phyloP scores from a whole-genome alignment of 2,113 vertebrate species.

The Puffinus mauretanicus region DNA sequence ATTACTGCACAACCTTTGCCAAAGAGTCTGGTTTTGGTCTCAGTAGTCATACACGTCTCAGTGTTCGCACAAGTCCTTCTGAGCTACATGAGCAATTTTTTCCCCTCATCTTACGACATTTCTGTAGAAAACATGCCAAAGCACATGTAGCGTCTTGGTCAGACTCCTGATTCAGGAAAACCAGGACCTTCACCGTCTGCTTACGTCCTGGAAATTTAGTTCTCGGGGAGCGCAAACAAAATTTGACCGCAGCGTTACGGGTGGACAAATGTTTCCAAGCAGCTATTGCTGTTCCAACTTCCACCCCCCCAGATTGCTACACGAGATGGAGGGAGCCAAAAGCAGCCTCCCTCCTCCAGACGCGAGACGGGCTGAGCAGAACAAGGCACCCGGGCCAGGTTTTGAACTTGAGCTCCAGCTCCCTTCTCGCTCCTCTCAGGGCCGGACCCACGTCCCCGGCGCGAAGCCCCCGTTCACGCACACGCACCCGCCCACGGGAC shows the following conservation, averaged over 20 bases:
- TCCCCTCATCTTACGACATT: conserved; percentile 25
- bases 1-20: background rate
- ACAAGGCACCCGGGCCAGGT: background rate
- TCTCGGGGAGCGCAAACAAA: background rate
- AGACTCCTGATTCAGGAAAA: background rate
- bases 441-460: background rate
- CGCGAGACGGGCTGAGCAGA: background rate
- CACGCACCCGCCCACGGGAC: background rate
- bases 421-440: background rate
- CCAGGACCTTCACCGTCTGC: background rate
- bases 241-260: background rate
- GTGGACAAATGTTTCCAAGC: background rate
- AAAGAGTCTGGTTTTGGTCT: conserved; percentile 31
- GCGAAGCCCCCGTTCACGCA: no score
- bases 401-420: background rate
- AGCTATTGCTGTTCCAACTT: background rate
- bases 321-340: background rate
- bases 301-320: background rate
- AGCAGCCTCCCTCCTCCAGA: background rate
- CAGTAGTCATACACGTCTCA: background rate
- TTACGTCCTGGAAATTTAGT: background rate
- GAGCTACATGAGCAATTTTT: conserved; percentile 15
- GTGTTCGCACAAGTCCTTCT: background rate
- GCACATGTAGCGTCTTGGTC: background rate
- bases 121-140: background rate